Evolutionary conservation across 2,888 invertebrate genomes (phyloP), one percentile per base, ranked within the genome.

Genomic region (Crossocerus cetratus): DNA sequence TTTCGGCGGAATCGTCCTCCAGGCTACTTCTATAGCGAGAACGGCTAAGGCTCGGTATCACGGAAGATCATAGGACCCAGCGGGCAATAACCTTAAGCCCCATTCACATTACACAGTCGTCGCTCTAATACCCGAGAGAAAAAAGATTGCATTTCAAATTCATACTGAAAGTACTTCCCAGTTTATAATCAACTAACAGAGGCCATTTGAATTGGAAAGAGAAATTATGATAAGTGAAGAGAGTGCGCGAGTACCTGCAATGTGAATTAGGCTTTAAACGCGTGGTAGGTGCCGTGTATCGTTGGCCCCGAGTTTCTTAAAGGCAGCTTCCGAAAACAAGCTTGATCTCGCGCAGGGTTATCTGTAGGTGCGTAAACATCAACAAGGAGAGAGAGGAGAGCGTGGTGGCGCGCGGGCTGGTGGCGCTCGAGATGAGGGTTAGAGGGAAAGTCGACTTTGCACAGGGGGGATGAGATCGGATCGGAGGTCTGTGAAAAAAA

Each of bases 401-500:
- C 5, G 11, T 8, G 2, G 0, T 11, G 11, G 14, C 49, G 14
- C 49, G 49, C 49, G 14, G n/a, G 49, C 49, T n/a, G n/a, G n/a
- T n/a, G n/a, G 14, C 49, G 13, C 16, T 49, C 49, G 49, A 14
- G 49, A 16, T 49, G 66, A 42, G 53, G 60, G 63, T 58, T 57
- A 62, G 65, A 62, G 53, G 43, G 44, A 64, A 61, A 56, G 58
- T 69, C 69, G 69, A 32, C 73, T 81, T 81, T 81, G 81, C 81
- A 56, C 53, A 45, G 65, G 70, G 69, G 80, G 72, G 66, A 74
- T 32, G 32, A 79, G 82, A 83, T 81, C 81, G 78, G 81, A 81
- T 82, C 80, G 82, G 74, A 62, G 77, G 60, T 72, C 74, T 60
- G 76, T 67, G 78, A 72, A 73, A 72, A 76, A 75, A 72, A 68